Evolutionary conservation across 2,113 vertebrate genomes (phyloP), one percentile per base, ranked within the genome.

Genomic region (Myocastor coypus): DNA sequence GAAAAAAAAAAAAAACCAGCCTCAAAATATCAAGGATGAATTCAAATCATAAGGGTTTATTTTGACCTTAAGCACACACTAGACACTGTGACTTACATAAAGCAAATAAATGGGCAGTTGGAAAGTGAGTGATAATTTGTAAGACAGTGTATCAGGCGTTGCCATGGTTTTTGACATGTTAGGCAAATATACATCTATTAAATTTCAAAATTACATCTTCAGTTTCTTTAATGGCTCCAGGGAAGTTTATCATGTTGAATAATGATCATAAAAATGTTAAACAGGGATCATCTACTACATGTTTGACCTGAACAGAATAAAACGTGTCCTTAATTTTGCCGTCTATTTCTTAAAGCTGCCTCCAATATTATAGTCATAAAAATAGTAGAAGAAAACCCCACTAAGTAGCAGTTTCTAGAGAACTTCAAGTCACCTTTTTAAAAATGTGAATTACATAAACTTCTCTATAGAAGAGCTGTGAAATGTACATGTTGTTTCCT

Each of bases 1-100:
- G n/a, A n/a, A n/a, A n/a, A n/a, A n/a, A 55, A 57, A 85, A 89
- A 66, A 7, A 28, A 66, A 84, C 69, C 80, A 52, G 24, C 2
- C 57, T 87, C 57, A 73, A 73, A 13, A 14, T 46, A 77, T 37
- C 52, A 96, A 95, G 30, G 32, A 88, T 75, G 34, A 91, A 80
- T 86, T 89, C 71, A 59, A 46, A 42, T 40, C 59, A 26, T 26
- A 87, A 93, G 40, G 24, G 30, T 2, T 46, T 59, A 73, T 85
- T 46, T 83, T 84, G 50, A 9, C 80, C 78, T 81, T 77, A 91
- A 87, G 30, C 22, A 94, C 26, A 88, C 69, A 86, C 46, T 92
- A 91, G 46, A 61, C 50, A 50, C 34, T 68, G 26, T 32, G 61
- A 78, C 2, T 92, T 91, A 73, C n/a, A 22, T 68, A 83, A 88